A percentile compares a stretch with the other conserved stretches of the same genome.
These are phyloP conservation scores for Pangasius mekongensis DNA, from an alignment of 2,797 vertebrate species.

Conservation along the genomic window DNA sequence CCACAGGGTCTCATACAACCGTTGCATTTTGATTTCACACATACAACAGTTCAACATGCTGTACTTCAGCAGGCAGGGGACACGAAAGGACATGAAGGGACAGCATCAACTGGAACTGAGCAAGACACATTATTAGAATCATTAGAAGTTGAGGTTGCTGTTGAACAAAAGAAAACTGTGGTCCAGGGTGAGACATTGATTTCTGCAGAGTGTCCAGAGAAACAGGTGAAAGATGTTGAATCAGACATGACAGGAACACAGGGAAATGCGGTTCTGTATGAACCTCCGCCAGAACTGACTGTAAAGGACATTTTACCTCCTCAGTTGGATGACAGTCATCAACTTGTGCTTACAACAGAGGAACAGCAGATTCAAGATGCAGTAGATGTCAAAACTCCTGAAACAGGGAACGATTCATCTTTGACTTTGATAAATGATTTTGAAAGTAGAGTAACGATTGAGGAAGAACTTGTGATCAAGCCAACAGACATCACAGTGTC, in stretches of 20 bases:
- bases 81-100: slow-evolving; percentile 37
- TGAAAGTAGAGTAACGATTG: slow-evolving; percentile 13
- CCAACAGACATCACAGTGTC: not conserved
- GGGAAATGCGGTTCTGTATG: slow-evolving; percentile 61
- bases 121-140: not conserved
- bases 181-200: slow-evolving; percentile 19
- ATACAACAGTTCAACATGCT: slow-evolving; percentile 33
- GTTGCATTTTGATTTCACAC: slow-evolving; percentile 52
- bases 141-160: slow-evolving; percentile 38
- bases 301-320: slow-evolving; percentile 49
- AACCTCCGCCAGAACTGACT: slow-evolving; percentile 59
- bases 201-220: slow-evolving; percentile 32
- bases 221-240: slow-evolving; percentile 26
- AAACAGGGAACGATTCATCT: slow-evolving; percentile 5
- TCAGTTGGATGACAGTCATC: slow-evolving; percentile 21
- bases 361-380: slow-evolving; percentile 23
- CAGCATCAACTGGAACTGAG: slow-evolving; percentile 25
- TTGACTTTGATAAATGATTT: slow-evolving; percentile 26
- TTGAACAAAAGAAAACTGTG: slow-evolving; percentile 36
- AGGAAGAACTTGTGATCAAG: not conserved
- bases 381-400: slow-evolving; percentile 18
- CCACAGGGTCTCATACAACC: slow-evolving; percentile 58
- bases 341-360: slow-evolving; percentile 21
- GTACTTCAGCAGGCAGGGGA: slow-evolving; percentile 22
- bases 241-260: slow-evolving; percentile 37